phyloP scores from a whole-genome alignment of 2,888 invertebrate genomes.

The Tyria jacobaeae region DNA sequence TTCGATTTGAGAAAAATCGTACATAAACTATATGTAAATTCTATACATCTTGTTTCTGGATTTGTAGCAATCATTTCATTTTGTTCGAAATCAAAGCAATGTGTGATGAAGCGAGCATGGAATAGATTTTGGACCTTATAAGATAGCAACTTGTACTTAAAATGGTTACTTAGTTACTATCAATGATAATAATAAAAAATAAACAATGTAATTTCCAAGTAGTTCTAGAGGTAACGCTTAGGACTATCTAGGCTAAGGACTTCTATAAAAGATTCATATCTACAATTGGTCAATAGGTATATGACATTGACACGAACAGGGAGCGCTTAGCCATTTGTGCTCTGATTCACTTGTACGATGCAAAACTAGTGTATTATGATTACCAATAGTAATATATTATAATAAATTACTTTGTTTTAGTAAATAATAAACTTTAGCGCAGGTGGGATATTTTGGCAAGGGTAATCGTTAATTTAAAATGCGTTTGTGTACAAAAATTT shows the following conservation, averaged over 20 bases:
- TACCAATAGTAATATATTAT: background rate
- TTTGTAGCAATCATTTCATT: too few species aligned
- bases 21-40: too few species aligned
- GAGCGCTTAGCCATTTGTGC: conserved; percentile 63
- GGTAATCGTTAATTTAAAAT: too few species aligned
- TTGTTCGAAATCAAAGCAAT: too few species aligned
- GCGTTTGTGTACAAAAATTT: too few species aligned
- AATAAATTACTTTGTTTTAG: background rate
- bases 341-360: conserved; percentile 67
- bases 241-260: conserved; percentile 50
- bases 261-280: conserved; percentile 26
- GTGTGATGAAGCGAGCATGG: too few species aligned
- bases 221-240: conserved; percentile 37
- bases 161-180: background rate
- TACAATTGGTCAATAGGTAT: conserved; percentile 61
- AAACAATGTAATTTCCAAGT: conserved; percentile 24
- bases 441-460: too few species aligned
- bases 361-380: conserved; percentile 23
- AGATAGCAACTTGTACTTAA: background rate
- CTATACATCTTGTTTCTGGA: too few species aligned
- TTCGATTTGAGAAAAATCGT: too few species aligned
- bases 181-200: background rate
- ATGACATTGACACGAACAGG: conserved; percentile 71
- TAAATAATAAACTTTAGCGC: background rate
- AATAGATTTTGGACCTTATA: too few species aligned